Base-by-base conservation (phyloP, 2,797 vertebrate genomes). In the Esox lucius region DNA sequence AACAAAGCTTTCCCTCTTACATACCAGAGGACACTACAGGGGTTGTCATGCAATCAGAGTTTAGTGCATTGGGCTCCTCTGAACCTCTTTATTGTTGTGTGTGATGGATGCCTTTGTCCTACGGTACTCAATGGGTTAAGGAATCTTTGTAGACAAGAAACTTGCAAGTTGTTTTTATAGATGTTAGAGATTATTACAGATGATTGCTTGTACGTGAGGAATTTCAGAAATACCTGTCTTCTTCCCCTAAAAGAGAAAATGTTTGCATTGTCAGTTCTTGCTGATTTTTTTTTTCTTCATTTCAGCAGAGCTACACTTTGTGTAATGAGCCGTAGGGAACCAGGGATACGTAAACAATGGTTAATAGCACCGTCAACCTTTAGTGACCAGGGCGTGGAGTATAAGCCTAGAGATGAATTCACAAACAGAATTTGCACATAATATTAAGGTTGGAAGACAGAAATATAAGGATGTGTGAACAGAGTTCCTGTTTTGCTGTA, bases 41-140 rank as follows among this genome's bases (percentile, higher is more conserved):
- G 66, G 78, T 83, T 76, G 75, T 73, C 62, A 72, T 80, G 68
- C 70, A 67, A 81, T 42, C 72, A 35, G 73, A 59, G 31, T 53
- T 75, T 75, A 49, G 61, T 48, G 16, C 9, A 66, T 28, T 80
- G 70, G 39, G 46, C 39, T 78, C 56, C 13, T 59, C 39, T 56
- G 28, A n/a, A 15, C n/a, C 19, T 71, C n/a, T n/a, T 71, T 11
- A 39, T 71, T 35, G 70, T 71, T 35, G 70, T 71, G 70, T 16
- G 15, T n/a, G 49, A 46, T 35, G 31, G 59, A 59, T 35, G 70
- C 51, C 51, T 56, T 71, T 71, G 70, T 59, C 53, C 51, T 22
- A 28, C 3, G 12, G 70, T 6, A n/a, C 59, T 71, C 17, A 53
- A 53, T 51, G 69, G 49, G 69, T 70, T 70, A 70, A 70, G 4